Conservation (phyloP, 2,888 invertebrate species). For the Linnaemya vulpina region DNA sequence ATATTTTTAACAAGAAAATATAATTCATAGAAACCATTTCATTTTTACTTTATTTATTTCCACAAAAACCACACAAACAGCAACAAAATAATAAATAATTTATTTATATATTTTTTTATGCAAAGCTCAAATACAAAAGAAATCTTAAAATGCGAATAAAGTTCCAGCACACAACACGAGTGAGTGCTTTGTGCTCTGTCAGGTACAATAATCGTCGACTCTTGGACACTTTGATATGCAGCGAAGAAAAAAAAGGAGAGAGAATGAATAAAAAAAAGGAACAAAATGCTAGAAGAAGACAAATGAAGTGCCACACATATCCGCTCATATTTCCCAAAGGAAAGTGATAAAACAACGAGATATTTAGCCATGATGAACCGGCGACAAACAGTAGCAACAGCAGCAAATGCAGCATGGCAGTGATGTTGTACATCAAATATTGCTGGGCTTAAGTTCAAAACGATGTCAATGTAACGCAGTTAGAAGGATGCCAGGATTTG, state of each 20-base stretch:
- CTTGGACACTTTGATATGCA: constrained; percentile 60
- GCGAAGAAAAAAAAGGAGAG: constrained; percentile 9
- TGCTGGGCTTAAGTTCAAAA: constrained; percentile 23
- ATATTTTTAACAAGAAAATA: neutral
- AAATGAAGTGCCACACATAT: neutral
- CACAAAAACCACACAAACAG: constrained; percentile 28
- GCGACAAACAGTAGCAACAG: neutral
- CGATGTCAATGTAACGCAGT: constrained; percentile 52
- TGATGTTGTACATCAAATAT: constrained; percentile 3
- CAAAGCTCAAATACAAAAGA: constrained; percentile 56
- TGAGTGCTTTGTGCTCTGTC: constrained; percentile 30
- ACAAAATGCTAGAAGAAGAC: neutral
- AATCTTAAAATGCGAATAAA: constrained; percentile 41
- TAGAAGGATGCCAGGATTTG: constrained; percentile 54
- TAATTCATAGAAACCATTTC: constrained; percentile 1
- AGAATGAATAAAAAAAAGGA: neutral
- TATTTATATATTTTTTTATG: constrained; percentile 64
- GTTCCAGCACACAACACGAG: neutral
- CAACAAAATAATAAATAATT: constrained; percentile 59
- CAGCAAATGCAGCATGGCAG: neutral
- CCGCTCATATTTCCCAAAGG: neutral
- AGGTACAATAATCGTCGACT: constrained; percentile 64
- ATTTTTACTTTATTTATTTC: constrained; percentile 31
- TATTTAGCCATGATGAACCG: neutral
- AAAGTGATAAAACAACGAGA: neutral